Percentiles rank a stretch among this genome's conserved stretches.
These are phyloP conservation scores for Drepana falcataria DNA, from an alignment of 2,888 invertebrate species.

Conservation along the genomic window DNA sequence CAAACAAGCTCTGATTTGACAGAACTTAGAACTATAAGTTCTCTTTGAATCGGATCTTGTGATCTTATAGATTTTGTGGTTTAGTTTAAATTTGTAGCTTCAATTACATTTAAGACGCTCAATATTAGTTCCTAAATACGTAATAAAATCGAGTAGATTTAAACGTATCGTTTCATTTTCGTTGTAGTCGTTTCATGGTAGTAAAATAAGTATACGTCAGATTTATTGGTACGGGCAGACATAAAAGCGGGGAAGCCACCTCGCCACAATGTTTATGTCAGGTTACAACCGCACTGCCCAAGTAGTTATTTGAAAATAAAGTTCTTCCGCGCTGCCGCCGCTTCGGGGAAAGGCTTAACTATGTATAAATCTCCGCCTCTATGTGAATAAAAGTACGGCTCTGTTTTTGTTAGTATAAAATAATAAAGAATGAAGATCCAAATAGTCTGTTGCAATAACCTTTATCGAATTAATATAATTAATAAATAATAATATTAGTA, in stretches of 20 bases:
- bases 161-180: constrained; percentile 3
- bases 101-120: constrained; percentile 20
- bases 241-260: background rate
- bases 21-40: constrained; percentile 36
- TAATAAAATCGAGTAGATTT: constrained; percentile 14
- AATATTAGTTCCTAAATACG: constrained; percentile 34
- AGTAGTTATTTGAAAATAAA: too few relatives aligned
- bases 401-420: too few relatives aligned
- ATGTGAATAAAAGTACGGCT: too few relatives aligned
- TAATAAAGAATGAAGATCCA: too few relatives aligned
- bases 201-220: background rate
- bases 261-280: too few relatives aligned
- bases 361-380: too few relatives aligned
- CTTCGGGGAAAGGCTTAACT: too few relatives aligned
- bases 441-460: too few relatives aligned
- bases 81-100: constrained; percentile 1
- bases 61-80: constrained; percentile 4
- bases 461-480: too few relatives aligned
- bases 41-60: constrained; percentile 39
- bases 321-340: too few relatives aligned
- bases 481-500: too few relatives aligned
- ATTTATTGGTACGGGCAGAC: constrained; percentile 1
- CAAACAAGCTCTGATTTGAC: constrained; percentile 34
- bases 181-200: background rate
- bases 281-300: too few relatives aligned